Percentiles rank a stretch among this genome's conserved stretches.
Evolutionary conservation across 1,140 invertebrate genomes (phyloP).

Genomic region (Thaumetopoea pityocampa): DNA sequence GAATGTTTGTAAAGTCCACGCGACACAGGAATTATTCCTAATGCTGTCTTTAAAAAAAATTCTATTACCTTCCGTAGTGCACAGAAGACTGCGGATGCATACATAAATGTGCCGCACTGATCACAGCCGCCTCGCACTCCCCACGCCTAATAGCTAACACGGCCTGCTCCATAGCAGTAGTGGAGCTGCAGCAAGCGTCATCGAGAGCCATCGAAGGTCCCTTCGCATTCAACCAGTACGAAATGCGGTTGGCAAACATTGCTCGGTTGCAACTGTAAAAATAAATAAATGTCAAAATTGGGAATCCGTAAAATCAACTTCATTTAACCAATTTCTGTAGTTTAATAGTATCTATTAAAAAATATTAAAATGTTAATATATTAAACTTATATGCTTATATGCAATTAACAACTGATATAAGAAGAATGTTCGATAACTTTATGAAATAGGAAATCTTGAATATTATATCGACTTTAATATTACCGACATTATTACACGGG

Average conservation of each 20-base stretch:
- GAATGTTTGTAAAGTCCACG: no score
- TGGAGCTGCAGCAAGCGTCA: slow-evolving; percentile 93
- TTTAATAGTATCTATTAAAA: neutral
- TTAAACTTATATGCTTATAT: no score
- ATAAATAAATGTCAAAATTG: neutral
- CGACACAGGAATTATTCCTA: no score
- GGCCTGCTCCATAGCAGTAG: slow-evolving; percentile 90
- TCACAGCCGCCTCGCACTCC: slow-evolving; percentile 90
- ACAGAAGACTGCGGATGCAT: slow-evolving; percentile 91
- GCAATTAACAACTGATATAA: no score
- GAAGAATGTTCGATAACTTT: no score
- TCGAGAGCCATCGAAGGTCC: slow-evolving; percentile 91
- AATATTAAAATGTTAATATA: neutral
- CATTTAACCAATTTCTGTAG: neutral
- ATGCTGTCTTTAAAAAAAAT: no score
- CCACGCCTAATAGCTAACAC: slow-evolving; percentile 85
- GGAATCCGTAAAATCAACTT: neutral
- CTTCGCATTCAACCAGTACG: slow-evolving; percentile 82
- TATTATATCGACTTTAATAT: no score
- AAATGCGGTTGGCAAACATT: slow-evolving; percentile 94
- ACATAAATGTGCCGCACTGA: slow-evolving; percentile 89
- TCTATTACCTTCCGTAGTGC: slow-evolving; percentile 84
- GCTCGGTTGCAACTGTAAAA: slow-evolving; percentile 82
- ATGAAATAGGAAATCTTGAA: no score
- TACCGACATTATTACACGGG: no score